phyloP scores from a whole-genome alignment of 2,888 invertebrate genomes.

The Epsilonema sp. region DNA sequence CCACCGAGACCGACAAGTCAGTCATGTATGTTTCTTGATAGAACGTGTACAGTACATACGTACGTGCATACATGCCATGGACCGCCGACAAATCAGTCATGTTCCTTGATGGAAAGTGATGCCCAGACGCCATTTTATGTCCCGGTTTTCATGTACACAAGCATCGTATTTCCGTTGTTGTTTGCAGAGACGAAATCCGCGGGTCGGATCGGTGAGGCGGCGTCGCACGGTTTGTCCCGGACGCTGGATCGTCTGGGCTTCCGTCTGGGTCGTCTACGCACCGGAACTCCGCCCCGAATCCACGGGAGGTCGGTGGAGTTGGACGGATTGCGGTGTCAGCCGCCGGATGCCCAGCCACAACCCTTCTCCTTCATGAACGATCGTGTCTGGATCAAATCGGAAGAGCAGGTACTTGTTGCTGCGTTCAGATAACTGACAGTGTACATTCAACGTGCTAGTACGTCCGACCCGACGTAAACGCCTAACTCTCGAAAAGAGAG shows the following conservation, averaged over 20 bases:
- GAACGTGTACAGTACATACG: too few species aligned
- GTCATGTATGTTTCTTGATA: too few species aligned
- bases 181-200: too few species aligned
- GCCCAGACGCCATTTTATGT: too few species aligned
- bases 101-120: too few species aligned
- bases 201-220: constrained; percentile 12
- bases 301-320: constrained; percentile 48
- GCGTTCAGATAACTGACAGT: neutral
- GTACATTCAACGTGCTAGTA: too few species aligned
- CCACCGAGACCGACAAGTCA: too few species aligned
- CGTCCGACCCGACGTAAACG: too few species aligned
- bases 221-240: constrained; percentile 33
- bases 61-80: too few species aligned
- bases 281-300: constrained; percentile 62
- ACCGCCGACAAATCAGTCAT: too few species aligned
- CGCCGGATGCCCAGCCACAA: constrained; percentile 21
- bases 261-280: constrained; percentile 56
- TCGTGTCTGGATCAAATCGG: constrained; percentile 37
- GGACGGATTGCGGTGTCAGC: constrained; percentile 16
- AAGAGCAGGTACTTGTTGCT: constrained; percentile 33
- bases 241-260: constrained; percentile 51
- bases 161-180: neutral
- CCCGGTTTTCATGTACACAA: too few species aligned
- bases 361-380: constrained; percentile 36
- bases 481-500: neutral